Base-by-base conservation (phyloP, 2,888 invertebrate genomes). In the Acrobasis suavella region DNA sequence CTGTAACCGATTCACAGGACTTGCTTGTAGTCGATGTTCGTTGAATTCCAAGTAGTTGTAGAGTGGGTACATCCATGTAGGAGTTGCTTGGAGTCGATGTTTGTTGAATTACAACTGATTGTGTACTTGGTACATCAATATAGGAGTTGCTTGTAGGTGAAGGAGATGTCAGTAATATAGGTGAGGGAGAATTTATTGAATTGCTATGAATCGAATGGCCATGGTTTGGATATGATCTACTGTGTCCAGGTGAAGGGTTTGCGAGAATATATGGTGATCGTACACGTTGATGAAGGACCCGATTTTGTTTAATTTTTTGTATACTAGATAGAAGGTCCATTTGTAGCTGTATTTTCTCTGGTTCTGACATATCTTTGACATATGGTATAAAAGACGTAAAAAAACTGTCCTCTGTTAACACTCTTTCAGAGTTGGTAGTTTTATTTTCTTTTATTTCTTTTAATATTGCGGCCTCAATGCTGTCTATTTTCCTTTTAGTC, bases 201-300 rank as follows among this genome's bases (percentile, higher is more conserved):
- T 62, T 65, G 59, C 62, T 65, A 62, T 61, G 54, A 61, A 61
- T 55, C 49, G 61, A 61, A 56, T 62, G 64, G 58, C 58, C 61
- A 58, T 61, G 64, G 17, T 61, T 64, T 64, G 61, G 64, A 64
- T 61, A 64, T 64, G 61, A 64, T 64, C 58, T 64, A 61, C 58
- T 64, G 64, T 58, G 22, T 64, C 64, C 64, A 64, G 64, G 60
- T 64, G 64, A 2, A 61, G 58, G 62, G 58, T 64, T 61, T 62
- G 15, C 51, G 60, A 60, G 60, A 60, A 54, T 54, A 61, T 65
- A 62, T 65, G 62, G 65, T 62, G 62, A 65, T 62, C 46, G 63
- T 63, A 65, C 63, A 63, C 63, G 63, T 63, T 63, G 63, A 65
- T 65, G 63, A 63, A 65, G 65, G 63, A 63, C 61, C 52, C 58